These are phyloP conservation scores for Pelodytes ibericus DNA, from an alignment of 2,797 vertebrate species.

Conservation along the genomic window DNA sequence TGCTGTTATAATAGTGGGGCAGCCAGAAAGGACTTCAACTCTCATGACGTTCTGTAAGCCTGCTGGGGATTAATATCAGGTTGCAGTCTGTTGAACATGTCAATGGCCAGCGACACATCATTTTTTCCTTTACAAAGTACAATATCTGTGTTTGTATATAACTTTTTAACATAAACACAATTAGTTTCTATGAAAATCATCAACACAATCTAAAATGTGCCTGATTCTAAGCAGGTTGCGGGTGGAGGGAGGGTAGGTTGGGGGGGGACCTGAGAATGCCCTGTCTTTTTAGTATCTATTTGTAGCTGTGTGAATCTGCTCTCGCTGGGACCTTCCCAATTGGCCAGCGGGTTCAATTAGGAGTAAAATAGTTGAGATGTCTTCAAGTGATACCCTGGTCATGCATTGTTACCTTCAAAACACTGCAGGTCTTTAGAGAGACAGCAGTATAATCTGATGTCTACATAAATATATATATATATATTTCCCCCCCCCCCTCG, in stretches of 20 bases:
- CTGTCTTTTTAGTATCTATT: slow-evolving; percentile 19
- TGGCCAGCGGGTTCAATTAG: slow-evolving; percentile 38
- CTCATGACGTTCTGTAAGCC: too few species aligned
- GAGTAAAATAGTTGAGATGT: slow-evolving; percentile 28
- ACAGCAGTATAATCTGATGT: slow-evolving; percentile 26
- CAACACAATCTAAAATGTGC: background rate
- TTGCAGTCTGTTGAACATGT: too few species aligned
- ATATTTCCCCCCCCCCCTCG: slow-evolving; percentile 18
- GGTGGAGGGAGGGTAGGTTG: too few species aligned
- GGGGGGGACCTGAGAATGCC: background rate
- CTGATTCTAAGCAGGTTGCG: slow-evolving; percentile 18
- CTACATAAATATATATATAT: too few species aligned
- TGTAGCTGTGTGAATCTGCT: slow-evolving; percentile 19
- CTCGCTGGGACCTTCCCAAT: slow-evolving; percentile 29
- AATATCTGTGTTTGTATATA: too few species aligned
- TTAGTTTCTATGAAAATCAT: too few species aligned
- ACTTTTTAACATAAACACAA: too few species aligned
- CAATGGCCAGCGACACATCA: too few species aligned
- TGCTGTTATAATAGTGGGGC: too few species aligned
- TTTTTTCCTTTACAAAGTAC: too few species aligned
- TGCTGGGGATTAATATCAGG: too few species aligned
- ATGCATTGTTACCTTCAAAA: slow-evolving; percentile 51
- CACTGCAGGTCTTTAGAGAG: slow-evolving; percentile 40
- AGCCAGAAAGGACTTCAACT: too few species aligned
- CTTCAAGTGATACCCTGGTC: slow-evolving; percentile 26